A percentile compares a stretch with the other conserved stretches of the same genome.
These are phyloP conservation scores for Tachystola acroxantha DNA, from an alignment of 2,888 invertebrate species.

Conservation along the genomic window DNA sequence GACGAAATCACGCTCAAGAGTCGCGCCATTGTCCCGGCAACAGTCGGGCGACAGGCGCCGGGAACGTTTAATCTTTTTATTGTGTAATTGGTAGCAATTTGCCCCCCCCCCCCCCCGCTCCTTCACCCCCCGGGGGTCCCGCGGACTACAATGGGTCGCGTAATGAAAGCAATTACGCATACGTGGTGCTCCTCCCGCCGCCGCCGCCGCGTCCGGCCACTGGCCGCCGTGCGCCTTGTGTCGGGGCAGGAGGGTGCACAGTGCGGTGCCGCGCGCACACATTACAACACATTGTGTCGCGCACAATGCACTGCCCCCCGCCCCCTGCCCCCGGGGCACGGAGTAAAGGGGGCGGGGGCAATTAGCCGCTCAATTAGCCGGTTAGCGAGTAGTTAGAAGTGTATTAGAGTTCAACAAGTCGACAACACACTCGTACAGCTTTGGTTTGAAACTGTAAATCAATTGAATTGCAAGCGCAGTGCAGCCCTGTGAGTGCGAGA, in stretches of 20 bases:
- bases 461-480: too few relatives aligned
- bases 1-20: background rate
- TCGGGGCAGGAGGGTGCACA: conserved; percentile 22
- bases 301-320: conserved; percentile 70
- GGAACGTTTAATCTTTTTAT: conserved; percentile 67
- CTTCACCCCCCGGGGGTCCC: conserved; percentile 18
- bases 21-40: background rate
- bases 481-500: too few relatives aligned
- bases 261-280: conserved; percentile 37
- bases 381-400: too few relatives aligned
- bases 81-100: conserved; percentile 72
- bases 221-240: conserved; percentile 24
- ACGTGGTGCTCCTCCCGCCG: conserved; percentile 60
- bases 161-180: conserved; percentile 77
- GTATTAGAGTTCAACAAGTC: too few relatives aligned
- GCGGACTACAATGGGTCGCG: conserved; percentile 60
- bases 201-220: conserved; percentile 9
- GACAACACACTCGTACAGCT: too few relatives aligned
- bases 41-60: conserved; percentile 14
- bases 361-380: too few relatives aligned
- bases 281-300: conserved; percentile 70
- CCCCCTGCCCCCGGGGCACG: too few relatives aligned
- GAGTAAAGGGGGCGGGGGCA: too few relatives aligned
- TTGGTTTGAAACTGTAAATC: too few relatives aligned
- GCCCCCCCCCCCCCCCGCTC: conserved; percentile 21